A percentile compares a stretch with the other conserved stretches of the same genome.
Evolutionary conservation across 2,888 invertebrate species (phyloP).

Genomic region (Tryphoninae sp.): DNA sequence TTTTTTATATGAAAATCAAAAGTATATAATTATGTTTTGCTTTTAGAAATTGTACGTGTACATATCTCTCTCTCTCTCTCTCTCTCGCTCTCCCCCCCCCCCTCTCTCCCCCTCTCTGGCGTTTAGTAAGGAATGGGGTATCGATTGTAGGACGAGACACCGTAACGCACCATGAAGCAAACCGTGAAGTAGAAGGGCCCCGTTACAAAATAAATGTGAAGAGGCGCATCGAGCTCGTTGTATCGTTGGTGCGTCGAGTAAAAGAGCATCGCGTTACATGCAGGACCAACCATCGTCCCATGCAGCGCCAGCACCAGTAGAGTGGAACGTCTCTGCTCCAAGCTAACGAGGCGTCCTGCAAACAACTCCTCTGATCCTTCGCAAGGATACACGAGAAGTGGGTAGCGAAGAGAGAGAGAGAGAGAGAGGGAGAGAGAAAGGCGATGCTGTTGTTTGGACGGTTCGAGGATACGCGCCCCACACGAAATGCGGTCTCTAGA

Average conservation of each 20-base stretch:
- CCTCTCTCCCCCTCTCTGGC: too few species aligned
- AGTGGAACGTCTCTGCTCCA: slow-evolving; percentile 22
- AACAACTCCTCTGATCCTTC: slow-evolving; percentile 40
- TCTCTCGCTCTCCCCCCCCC: not conserved
- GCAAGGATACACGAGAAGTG: not conserved
- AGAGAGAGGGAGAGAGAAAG: not conserved
- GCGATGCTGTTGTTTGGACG: slow-evolving; percentile 3
- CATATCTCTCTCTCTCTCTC: not conserved
- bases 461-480: slow-evolving; percentile 6
- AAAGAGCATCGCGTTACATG: slow-evolving; percentile 46
- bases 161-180: slow-evolving; percentile 40
- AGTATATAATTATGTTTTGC: too few species aligned
- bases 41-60: not conserved
- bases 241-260: slow-evolving; percentile 37
- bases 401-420: slow-evolving; percentile 1
- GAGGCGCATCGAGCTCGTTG: slow-evolving; percentile 48
- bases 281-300: not conserved
- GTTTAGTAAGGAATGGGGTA: not conserved
- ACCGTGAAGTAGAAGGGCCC: slow-evolving; percentile 32
- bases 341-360: slow-evolving; percentile 59
- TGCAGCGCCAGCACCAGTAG: slow-evolving; percentile 2
- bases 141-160: slow-evolving; percentile 16
- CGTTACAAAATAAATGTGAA: slow-evolving; percentile 45
- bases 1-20: too few species aligned
- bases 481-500: slow-evolving; percentile 59